Evolutionary conservation across 2,888 invertebrate genomes (phyloP).

Genomic region (Galeopsomyia nigrocyanea): DNA sequence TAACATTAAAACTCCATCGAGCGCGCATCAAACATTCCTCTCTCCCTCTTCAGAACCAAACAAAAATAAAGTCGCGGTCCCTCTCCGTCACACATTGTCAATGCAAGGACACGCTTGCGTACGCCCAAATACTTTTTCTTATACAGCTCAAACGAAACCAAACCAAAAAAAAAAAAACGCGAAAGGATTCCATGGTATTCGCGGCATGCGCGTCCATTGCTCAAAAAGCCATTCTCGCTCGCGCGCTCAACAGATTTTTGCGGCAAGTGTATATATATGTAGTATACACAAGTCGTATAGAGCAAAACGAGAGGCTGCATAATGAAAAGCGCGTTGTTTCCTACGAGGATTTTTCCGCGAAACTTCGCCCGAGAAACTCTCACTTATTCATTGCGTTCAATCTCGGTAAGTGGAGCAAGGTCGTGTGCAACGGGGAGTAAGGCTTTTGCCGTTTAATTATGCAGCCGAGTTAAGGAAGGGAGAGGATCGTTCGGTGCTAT

Average conservation of each 20-base stretch:
- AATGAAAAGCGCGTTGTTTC: neutral
- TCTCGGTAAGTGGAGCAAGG: constrained; percentile 68
- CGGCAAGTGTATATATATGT: too few species aligned
- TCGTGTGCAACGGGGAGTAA: constrained; percentile 57
- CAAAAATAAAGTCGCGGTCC: too few species aligned
- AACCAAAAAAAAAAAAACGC: neutral
- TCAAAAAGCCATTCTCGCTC: too few species aligned
- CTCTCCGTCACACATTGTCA: too few species aligned
- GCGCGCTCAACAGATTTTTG: neutral
- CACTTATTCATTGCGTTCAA: constrained; percentile 64
- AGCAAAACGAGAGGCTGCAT: neutral
- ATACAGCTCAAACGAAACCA: neutral
- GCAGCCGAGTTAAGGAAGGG: constrained; percentile 51
- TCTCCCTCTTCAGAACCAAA: too few species aligned
- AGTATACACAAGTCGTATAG: too few species aligned
- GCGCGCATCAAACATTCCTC: too few species aligned
- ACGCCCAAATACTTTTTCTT: neutral
- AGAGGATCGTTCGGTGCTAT: constrained; percentile 34
- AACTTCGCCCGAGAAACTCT: constrained; percentile 13
- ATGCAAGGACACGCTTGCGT: neutral
- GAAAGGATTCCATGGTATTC: too few species aligned
- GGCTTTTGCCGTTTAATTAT: constrained; percentile 60
- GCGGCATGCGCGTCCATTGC: too few species aligned
- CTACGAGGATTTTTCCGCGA: too few species aligned
- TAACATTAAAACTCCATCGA: too few species aligned